Conservation (phyloP, 2,113 vertebrate species). For the Progne subis region DNA sequence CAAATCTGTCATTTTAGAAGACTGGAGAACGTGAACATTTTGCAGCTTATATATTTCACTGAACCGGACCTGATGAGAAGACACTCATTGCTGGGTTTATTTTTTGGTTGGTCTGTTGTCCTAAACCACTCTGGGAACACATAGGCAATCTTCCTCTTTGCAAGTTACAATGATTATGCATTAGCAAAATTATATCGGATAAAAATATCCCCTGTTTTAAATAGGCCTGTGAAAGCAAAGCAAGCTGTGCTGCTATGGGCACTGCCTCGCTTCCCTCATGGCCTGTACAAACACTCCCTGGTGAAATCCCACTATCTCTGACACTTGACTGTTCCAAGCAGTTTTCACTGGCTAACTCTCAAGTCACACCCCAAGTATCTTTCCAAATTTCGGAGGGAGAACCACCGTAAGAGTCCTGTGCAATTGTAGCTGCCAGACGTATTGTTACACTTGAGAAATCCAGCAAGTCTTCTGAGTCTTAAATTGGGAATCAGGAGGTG, state of each 20-base stretch:
- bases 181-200: neutral
- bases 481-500: neutral
- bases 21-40: neutral
- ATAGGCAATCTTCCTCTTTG: neutral
- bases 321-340: neutral
- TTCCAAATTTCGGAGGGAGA: neutral
- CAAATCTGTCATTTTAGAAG: neutral
- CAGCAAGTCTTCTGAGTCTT: neutral
- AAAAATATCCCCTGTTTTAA: constrained; percentile 34
- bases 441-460: neutral
- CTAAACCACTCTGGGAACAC: neutral
- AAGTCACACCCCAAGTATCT: neutral
- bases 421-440: neutral
- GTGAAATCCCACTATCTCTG: neutral
- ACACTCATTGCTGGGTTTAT: neutral
- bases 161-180: constrained; percentile 21
- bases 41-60: neutral
- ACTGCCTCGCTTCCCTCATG: neutral
- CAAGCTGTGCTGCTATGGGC: neutral
- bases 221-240: neutral
- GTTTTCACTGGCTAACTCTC: neutral
- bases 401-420: neutral
- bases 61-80: neutral
- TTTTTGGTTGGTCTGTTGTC: neutral
- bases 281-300: neutral